Evolutionary conservation across 2,888 invertebrate species (phyloP).

Genomic region (Hirtodrosophila confusa): DNA sequence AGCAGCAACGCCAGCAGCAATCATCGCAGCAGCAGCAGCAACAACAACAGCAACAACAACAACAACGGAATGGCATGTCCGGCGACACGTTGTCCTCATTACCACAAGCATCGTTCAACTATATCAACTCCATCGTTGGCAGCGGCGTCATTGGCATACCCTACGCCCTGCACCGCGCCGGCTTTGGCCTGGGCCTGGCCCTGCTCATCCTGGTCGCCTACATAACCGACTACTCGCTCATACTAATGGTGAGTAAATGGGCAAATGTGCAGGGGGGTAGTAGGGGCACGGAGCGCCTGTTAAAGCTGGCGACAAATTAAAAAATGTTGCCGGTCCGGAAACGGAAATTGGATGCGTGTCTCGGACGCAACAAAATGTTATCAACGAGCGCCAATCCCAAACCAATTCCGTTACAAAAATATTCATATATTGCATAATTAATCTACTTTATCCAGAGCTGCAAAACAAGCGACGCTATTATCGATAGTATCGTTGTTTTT

Average conservation of each 20-base stretch:
- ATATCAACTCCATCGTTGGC: conserved; percentile 94
- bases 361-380: conserved; percentile 25
- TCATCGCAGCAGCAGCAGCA: conserved; percentile 46
- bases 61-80: conserved; percentile 57
- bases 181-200: conserved; percentile 90
- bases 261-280: too few relatives aligned
- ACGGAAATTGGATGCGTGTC: conserved; percentile 57
- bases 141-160: conserved; percentile 94
- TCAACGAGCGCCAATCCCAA: background rate
- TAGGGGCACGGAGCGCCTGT: conserved; percentile 3
- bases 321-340: conserved; percentile 36
- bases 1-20: conserved; percentile 48
- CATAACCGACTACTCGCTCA: conserved; percentile 92
- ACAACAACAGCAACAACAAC: conserved; percentile 53
- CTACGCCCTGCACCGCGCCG: conserved; percentile 92
- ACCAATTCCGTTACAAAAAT: conserved; percentile 39
- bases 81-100: conserved; percentile 87
- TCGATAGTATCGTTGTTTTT: too few relatives aligned
- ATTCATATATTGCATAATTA: conserved; percentile 4
- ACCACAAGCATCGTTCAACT: conserved; percentile 92
- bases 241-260: conserved; percentile 88
- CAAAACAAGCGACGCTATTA: too few relatives aligned
- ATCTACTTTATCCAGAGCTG: too few relatives aligned
- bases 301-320: conserved; percentile 40
- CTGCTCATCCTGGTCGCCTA: conserved; percentile 89